phyloP scores from a whole-genome alignment of 1,140 invertebrate species.

The Danaus plexippus region DNA sequence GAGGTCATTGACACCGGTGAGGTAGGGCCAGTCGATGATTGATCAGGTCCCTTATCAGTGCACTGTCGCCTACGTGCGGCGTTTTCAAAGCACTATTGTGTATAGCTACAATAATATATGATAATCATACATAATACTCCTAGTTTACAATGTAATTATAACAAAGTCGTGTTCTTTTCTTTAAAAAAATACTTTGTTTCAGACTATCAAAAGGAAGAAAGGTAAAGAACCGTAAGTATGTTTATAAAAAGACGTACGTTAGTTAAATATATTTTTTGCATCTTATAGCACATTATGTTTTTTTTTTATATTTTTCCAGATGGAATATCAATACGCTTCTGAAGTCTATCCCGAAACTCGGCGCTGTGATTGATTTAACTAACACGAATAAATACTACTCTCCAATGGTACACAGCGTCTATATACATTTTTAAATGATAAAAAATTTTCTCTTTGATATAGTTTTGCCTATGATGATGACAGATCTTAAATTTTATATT shows the following conservation, averaged over 20 bases:
- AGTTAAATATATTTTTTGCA: too few relatives aligned
- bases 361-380: constrained; percentile 55
- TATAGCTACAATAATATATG: constrained; percentile 38
- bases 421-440: constrained; percentile 1
- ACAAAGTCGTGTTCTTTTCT: too few relatives aligned
- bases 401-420: constrained; percentile 31
- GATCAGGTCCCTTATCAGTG: constrained; percentile 63
- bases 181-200: too few relatives aligned
- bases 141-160: too few relatives aligned
- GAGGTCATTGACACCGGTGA: constrained; percentile 57
- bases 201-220: too few relatives aligned
- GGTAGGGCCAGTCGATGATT: constrained; percentile 64
- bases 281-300: too few relatives aligned
- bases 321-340: constrained; percentile 50
- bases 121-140: constrained; percentile 26
- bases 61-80: constrained; percentile 61
- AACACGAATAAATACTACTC: constrained; percentile 56
- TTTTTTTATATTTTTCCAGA: constrained; percentile 39
- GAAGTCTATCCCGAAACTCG: constrained; percentile 41
- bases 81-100: constrained; percentile 65
- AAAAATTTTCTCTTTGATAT: constrained; percentile 6
- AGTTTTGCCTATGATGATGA: too few relatives aligned
- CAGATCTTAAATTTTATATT: too few relatives aligned
- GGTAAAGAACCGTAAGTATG: too few relatives aligned
- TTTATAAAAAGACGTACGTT: too few relatives aligned